Evolutionary conservation across 2,113 vertebrate genomes (phyloP), one percentile per base, ranked within the genome.

Genomic region (Melanerpes formicivorus): DNA sequence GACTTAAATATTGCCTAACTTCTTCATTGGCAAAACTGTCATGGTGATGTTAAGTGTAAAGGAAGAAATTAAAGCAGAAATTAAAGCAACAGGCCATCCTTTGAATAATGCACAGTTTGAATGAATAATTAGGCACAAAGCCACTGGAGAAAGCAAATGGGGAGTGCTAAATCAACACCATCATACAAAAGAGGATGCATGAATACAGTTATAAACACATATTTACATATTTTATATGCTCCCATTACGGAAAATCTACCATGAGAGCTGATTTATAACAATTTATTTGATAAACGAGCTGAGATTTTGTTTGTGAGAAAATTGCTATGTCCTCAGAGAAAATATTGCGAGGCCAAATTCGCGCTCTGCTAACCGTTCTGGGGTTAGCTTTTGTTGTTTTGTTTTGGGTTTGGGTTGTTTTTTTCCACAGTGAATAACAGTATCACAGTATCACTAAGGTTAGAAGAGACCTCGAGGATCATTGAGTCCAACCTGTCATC

Each of bases 51-150:
- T 92, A 80, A 64, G 56, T 27, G 8, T 66, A 74, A 80, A 86
- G 37, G 54, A 81, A 71, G 76, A 66, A 92, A 67, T 52, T 10
- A 88, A 80, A 87, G 46, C 54, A 94, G 50, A 80, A 94, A 84
- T 66, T 32, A 94, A 94, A 86, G 74, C 85, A 95, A 78, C 63
- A 90, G 90, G 78, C 55, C 55, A 93, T 82, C 2, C 5, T 63
- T 88, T 91, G 58, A 81, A 89, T 93, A 92, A 88, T 60, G 71
- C 52, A 87, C 62, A 54, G 90, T 65, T 71, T 84, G 63, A 94
- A 94, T 90, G 8, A 92, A 79, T 89, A 93, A 84, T 82, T 77
- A 81, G 67, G 14, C 54, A 74, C 30, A 74, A 84, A 95, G 80
- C 71, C 82, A 91, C 60, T 80, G 59, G 27, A 73, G 48, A 67